Evolutionary conservation across 2,888 invertebrate species (phyloP).

Genomic region (Polyploca ridens): DNA sequence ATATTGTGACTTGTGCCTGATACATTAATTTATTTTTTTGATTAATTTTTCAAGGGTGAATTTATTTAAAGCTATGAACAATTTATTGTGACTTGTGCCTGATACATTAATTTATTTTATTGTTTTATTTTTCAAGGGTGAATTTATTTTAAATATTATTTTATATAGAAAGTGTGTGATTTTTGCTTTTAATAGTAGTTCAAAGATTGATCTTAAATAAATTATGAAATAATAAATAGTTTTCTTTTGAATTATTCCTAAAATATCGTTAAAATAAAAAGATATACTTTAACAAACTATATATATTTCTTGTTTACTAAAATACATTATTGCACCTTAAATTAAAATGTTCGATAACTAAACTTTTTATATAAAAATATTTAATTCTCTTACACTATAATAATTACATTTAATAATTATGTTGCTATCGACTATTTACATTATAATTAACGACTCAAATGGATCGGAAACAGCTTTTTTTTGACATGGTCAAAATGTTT

Average conservation of each 20-base stretch:
- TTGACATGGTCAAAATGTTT: background rate
- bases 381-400: background rate
- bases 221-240: background rate
- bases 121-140: background rate
- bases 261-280: slow-evolving; percentile 18
- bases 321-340: slow-evolving; percentile 65
- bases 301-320: slow-evolving; percentile 43
- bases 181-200: slow-evolving; percentile 8
- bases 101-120: background rate
- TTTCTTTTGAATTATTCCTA: background rate
- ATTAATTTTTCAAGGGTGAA: too few species aligned
- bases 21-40: too few species aligned
- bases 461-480: background rate
- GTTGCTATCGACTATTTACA: background rate
- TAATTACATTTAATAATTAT: background rate
- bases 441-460: background rate
- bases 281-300: slow-evolving; percentile 51
- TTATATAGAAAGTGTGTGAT: slow-evolving; percentile 4
- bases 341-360: slow-evolving; percentile 43
- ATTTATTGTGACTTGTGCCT: slow-evolving; percentile 3
- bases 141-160: slow-evolving; percentile 10
- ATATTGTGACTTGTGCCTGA: too few species aligned
- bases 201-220: slow-evolving; percentile 8
- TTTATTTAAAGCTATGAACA: background rate
- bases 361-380: slow-evolving; percentile 53